Base-by-base conservation (phyloP, 2,888 invertebrate species). In the Strigamia transsilvanica region DNA sequence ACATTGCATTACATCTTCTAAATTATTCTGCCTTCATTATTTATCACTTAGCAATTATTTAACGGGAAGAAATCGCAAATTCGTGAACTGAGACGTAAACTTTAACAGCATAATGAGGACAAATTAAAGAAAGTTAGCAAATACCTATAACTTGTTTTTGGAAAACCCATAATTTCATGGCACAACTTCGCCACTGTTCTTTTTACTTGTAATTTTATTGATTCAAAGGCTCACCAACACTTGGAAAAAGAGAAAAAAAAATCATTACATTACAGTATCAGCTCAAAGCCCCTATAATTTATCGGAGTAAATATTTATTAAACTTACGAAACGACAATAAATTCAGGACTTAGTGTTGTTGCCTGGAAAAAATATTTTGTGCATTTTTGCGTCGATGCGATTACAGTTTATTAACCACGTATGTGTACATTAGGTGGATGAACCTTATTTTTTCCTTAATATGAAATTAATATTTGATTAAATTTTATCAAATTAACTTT, bases 141-240 rank as follows among this genome's bases (percentile, higher is more conserved):
- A 12, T 73, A 66, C n/a, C n/a, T 15, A 66, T 66, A 73, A 73
- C 73, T 73, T 73, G 73, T 73, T 73, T 66, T 66, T 2, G 13
- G 32, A 13, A 73, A 73, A 32, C 23, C 23, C 23, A 15, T 32
- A 73, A 73, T 73, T 73, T 73, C 12, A 73, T 73, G 73, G 32
- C n/a, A n/a, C 23, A 73, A 73, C 32, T 73, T 73, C 10, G 32
- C 9, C 73, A 32, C 73, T 32, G 23, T 73, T 56, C 2, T 18
- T 38, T 38, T 0, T 0, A 38, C 38, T 6, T 5, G 56, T 13
- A 23, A 27, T 32, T 73, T 73, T 73, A 73, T 73, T 73, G 73
- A 73, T 27, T 32, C 13, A 66, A 66, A 6, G 7, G 10, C 73
- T 18, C 56, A 21, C 21, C 56, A n/a, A 56, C 6, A 46, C 12